phyloP scores from a whole-genome alignment of 2,113 vertebrate genomes.

The Podarcis cretensis region DNA sequence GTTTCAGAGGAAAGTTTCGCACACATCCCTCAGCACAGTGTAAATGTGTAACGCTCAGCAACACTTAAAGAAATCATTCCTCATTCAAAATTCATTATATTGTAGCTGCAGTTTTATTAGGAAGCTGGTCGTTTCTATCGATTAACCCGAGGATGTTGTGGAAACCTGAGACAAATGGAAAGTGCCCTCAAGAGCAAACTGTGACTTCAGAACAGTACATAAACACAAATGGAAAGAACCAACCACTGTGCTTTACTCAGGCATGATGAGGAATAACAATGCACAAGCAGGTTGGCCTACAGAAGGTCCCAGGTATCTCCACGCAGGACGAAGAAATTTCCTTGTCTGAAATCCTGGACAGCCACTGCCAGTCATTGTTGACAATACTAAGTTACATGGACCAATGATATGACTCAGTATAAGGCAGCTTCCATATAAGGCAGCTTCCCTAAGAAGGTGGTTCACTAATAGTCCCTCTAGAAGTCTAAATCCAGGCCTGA shows the following conservation, averaged over 20 bases:
- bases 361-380: too few species aligned
- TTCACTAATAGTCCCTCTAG: not conserved
- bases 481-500: not conserved
- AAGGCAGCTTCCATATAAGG: too few species aligned
- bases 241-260: not conserved
- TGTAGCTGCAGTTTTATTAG: constrained; percentile 82
- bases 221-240: constrained; percentile 47
- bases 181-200: constrained; percentile 66
- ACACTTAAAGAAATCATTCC: constrained; percentile 82
- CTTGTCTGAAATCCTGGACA: too few species aligned
- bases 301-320: not conserved
- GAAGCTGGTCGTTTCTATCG: constrained; percentile 71
- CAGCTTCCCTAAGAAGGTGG: too few species aligned
- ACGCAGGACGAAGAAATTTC: too few species aligned
- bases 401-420: too few species aligned
- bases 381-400: too few species aligned
- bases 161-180: constrained; percentile 69
- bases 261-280: not conserved
- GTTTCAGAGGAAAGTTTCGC: constrained; percentile 56
- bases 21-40: constrained; percentile 59
- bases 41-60: constrained; percentile 68
- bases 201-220: constrained; percentile 46
- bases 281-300: not conserved
- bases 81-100: constrained; percentile 84
- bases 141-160: constrained; percentile 74